These are phyloP conservation scores for Dimorphilus gyrociliatus DNA, from an alignment of 2,888 invertebrate genomes.

Conservation along the genomic window DNA sequence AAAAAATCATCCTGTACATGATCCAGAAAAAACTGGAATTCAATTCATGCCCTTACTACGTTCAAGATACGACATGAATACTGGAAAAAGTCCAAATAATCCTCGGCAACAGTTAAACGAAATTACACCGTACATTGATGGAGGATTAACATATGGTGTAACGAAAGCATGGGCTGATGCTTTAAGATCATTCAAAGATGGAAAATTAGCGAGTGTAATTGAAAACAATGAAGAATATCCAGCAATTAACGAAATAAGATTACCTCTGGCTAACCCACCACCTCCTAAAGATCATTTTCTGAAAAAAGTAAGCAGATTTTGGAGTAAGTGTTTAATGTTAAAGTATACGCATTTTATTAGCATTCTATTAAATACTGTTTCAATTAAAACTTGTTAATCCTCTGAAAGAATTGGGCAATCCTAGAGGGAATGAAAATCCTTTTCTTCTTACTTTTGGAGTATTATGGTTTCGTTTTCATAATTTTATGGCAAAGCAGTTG, in stretches of 20 bases:
- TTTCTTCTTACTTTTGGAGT: conserved; percentile 83
- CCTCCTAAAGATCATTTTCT: conserved; percentile 42
- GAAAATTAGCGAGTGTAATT: conserved; percentile 21
- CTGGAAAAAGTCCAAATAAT: conserved; percentile 46
- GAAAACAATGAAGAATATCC: conserved; percentile 39
- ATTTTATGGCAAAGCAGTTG: conserved; percentile 52
- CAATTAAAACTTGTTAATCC: neutral
- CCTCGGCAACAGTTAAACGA: conserved; percentile 48
- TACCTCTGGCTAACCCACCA: conserved; percentile 47
- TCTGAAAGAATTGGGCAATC: conserved; percentile 11
- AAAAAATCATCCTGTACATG: conserved; percentile 34
- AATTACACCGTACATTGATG: conserved; percentile 48
- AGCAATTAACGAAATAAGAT: conserved; percentile 40
- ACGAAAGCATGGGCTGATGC: conserved; percentile 46
- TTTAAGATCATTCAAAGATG: conserved; percentile 38
- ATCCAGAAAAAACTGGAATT: conserved; percentile 17
- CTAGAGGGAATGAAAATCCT: conserved; percentile 78
- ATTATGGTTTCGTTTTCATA: conserved; percentile 86
- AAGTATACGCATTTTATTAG: neutral
- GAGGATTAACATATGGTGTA: conserved; percentile 46
- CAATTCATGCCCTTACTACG: conserved; percentile 43
- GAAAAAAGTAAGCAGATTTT: conserved; percentile 42
- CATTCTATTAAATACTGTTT: conserved; percentile 2
- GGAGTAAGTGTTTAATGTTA: conserved; percentile 38
- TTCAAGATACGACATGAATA: conserved; percentile 43